Evolutionary conservation across 2,797 vertebrate genomes (phyloP).

Genomic region (Protosalanx chinensis): DNA sequence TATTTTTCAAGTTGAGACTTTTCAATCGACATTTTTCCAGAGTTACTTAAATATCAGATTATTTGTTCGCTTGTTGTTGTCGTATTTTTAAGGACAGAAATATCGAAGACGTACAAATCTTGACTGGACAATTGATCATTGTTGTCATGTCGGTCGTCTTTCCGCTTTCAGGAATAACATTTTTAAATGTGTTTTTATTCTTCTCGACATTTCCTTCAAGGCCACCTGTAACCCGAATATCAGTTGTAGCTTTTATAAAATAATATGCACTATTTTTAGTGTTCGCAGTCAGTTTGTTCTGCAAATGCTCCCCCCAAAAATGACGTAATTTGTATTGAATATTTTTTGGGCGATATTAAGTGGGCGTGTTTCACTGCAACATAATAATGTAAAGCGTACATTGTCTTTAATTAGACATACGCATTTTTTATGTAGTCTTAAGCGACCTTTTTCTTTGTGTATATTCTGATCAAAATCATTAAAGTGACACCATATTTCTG

Average conservation of each 20-base stretch:
- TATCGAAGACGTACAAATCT: slow-evolving; percentile 50
- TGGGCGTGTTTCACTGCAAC: slow-evolving; percentile 45
- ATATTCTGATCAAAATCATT: slow-evolving; percentile 32
- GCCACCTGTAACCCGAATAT: slow-evolving; percentile 41
- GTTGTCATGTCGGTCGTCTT: slow-evolving; percentile 49
- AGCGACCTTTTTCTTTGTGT: slow-evolving; percentile 17
- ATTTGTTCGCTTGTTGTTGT: slow-evolving; percentile 49
- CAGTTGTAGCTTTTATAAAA: slow-evolving; percentile 41
- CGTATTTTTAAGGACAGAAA: slow-evolving; percentile 47
- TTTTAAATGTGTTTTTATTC: slow-evolving; percentile 49
- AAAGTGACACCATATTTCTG: slow-evolving; percentile 19
- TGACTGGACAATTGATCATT: slow-evolving; percentile 46
- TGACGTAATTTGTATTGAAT: slow-evolving; percentile 25
- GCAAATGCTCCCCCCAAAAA: slow-evolving; percentile 45
- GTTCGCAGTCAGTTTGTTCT: slow-evolving; percentile 40
- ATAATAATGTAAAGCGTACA: slow-evolving; percentile 30
- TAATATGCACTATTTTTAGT: slow-evolving; percentile 44
- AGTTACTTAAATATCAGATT: slow-evolving; percentile 39
- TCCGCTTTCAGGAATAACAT: slow-evolving; percentile 46
- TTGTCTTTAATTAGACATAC: slow-evolving; percentile 14
- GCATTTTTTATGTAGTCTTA: slow-evolving; percentile 24
- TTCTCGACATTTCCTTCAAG: slow-evolving; percentile 37
- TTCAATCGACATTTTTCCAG: slow-evolving; percentile 43
- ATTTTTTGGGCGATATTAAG: background rate
- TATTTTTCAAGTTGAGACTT: slow-evolving; percentile 51